phyloP scores from a whole-genome alignment of 2,113 vertebrate species.

The Cromileptes altivelis region DNA sequence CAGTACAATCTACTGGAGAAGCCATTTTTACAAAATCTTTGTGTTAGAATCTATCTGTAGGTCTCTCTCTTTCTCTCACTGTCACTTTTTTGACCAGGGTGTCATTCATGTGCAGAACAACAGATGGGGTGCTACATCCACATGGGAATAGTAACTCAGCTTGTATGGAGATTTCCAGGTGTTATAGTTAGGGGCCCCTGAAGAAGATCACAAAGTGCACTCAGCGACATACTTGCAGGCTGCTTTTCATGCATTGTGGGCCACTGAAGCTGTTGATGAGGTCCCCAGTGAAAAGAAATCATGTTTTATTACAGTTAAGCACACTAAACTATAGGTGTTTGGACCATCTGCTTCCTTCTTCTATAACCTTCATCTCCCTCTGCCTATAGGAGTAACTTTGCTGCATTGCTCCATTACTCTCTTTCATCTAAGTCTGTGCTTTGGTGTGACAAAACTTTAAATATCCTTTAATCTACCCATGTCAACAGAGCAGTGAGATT shows the following conservation, averaged over 20 bases:
- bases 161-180: not conserved
- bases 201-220: not conserved
- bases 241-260: constrained; percentile 11
- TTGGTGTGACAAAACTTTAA: not conserved
- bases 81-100: not conserved
- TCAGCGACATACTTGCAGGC: not conserved
- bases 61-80: not conserved
- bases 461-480: not conserved
- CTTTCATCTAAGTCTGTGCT: not conserved
- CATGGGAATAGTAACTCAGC: not conserved
- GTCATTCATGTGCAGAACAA: not conserved
- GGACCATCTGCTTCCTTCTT: not conserved
- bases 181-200: not conserved
- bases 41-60: not conserved
- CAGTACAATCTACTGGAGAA: no score
- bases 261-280: constrained; percentile 5
- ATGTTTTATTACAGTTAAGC: not conserved
- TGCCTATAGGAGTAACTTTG: not conserved
- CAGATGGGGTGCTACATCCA: not conserved
- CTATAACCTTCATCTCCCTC: not conserved
- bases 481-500: constrained; percentile 26
- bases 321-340: not conserved
- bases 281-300: not conserved
- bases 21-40: no score
- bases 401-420: not conserved